Percentiles rank a stretch among this genome's conserved stretches.
phyloP scores from a whole-genome alignment of 64 coral and sea anemone species.

The Anthopleura sola region DNA sequence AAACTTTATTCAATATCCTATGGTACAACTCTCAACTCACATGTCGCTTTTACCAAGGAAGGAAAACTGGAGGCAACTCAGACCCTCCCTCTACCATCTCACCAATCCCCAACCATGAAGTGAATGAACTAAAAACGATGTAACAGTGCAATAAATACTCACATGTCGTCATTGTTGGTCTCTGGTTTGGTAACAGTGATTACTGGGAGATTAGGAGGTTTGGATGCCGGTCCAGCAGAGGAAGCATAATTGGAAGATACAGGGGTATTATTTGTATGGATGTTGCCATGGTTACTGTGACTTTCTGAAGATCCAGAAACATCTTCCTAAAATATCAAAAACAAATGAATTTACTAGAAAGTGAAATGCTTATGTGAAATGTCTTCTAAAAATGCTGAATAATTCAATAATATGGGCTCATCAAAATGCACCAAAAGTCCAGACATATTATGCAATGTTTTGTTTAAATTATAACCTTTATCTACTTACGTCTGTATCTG shows the following conservation, averaged over 20 bases:
- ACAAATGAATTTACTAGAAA: neutral
- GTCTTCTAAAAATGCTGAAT: neutral
- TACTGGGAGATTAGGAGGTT: neutral
- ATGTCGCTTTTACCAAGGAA: too few relatives aligned
- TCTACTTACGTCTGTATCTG: neutral
- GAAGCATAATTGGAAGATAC: neutral
- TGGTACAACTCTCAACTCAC: too few relatives aligned
- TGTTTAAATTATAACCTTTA: neutral
- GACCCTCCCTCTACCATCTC: too few relatives aligned
- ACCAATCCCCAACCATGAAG: too few relatives aligned
- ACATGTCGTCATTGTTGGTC: neutral
- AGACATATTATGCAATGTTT: neutral
- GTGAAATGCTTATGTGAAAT: neutral
- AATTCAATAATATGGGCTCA: neutral
- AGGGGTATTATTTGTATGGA: neutral
- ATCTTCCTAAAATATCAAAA: slow-evolving; percentile 18
- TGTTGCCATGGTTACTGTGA: slow-evolving; percentile 11
- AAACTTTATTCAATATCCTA: too few relatives aligned
- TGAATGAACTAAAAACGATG: too few relatives aligned
- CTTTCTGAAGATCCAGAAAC: slow-evolving; percentile 13
- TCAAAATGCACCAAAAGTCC: neutral
- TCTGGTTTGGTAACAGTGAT: slow-evolving; percentile 23
- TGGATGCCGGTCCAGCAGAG: neutral
- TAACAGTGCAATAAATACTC: neutral
- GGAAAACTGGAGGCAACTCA: too few relatives aligned